Evolutionary conservation across 2,113 vertebrate genomes (phyloP).

Genomic region (Phrynocephalus versicolor): DNA sequence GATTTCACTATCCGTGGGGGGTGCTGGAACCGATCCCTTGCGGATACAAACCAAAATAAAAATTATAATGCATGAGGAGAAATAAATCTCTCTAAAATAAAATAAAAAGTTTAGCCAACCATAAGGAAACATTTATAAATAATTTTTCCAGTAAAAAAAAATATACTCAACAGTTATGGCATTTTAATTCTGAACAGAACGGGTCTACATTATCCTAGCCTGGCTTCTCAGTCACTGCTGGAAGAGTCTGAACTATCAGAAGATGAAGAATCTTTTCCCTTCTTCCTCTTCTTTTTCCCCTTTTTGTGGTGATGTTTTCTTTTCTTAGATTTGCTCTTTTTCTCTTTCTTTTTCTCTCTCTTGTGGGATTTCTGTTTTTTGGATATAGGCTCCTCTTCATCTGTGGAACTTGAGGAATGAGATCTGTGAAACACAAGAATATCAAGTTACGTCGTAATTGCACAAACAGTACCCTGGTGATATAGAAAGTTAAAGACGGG

Average conservation of each 20-base stretch:
- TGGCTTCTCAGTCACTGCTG: conserved; percentile 79
- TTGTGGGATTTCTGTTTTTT: conserved; percentile 90
- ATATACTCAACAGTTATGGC: background rate
- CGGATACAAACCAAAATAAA: conserved; percentile 13
- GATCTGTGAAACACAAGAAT: conserved; percentile 70
- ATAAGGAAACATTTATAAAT: conserved; percentile 36
- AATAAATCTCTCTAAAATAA: background rate
- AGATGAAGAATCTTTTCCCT: conserved; percentile 72
- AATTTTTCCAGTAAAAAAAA: conserved; percentile 36
- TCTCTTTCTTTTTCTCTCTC: conserved; percentile 90
- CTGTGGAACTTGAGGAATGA: conserved; percentile 80
- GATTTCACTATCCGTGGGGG: too few species aligned
- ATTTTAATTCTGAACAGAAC: conserved; percentile 51
- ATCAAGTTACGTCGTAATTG: background rate
- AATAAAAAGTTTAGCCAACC: conserved; percentile 22
- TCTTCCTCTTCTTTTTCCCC: conserved; percentile 82
- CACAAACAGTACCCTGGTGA: background rate
- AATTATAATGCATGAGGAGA: conserved; percentile 6
- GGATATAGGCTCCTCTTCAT: conserved; percentile 81
- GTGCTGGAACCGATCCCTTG: too few species aligned
- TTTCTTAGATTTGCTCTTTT: conserved; percentile 83
- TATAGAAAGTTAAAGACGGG: background rate
- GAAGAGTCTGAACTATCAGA: conserved; percentile 82
- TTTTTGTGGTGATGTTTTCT: conserved; percentile 86
- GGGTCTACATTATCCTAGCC: conserved; percentile 26